phyloP scores from a whole-genome alignment of 2,113 vertebrate genomes.

The Probosciger aterrimus region DNA sequence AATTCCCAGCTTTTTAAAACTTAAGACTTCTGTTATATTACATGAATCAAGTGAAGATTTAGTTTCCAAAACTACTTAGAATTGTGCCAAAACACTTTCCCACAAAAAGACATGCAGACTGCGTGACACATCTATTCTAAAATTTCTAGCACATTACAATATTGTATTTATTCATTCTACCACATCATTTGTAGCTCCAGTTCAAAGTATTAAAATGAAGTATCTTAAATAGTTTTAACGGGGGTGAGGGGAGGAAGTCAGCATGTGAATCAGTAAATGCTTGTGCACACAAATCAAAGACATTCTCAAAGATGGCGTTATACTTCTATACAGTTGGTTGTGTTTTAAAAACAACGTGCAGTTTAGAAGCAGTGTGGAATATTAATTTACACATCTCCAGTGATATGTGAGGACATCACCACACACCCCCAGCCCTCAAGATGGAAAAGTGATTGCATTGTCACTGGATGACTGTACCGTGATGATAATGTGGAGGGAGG shows the following conservation, averaged over 20 bases:
- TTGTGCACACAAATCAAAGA: not conserved
- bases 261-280: not conserved
- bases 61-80: not conserved
- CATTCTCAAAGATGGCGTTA: not conserved
- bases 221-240: not conserved
- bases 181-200: not conserved
- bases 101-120: not conserved
- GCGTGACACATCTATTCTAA: not conserved
- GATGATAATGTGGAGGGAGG: not conserved
- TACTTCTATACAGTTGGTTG: not conserved
- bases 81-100: not conserved
- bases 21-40: not conserved
- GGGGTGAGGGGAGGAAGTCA: not conserved
- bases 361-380: not conserved
- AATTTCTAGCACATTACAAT: not conserved
- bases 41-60: not conserved
- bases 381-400: not conserved
- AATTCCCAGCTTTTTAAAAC: not conserved
- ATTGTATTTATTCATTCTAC: not conserved
- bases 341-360: not conserved
- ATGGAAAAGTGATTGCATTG: not conserved
- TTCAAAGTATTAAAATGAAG: not conserved
- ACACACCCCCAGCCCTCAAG: not conserved
- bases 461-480: not conserved
- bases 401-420: not conserved